Evolutionary conservation across 2,797 vertebrate species (phyloP).

Genomic region (Danio choprae): DNA sequence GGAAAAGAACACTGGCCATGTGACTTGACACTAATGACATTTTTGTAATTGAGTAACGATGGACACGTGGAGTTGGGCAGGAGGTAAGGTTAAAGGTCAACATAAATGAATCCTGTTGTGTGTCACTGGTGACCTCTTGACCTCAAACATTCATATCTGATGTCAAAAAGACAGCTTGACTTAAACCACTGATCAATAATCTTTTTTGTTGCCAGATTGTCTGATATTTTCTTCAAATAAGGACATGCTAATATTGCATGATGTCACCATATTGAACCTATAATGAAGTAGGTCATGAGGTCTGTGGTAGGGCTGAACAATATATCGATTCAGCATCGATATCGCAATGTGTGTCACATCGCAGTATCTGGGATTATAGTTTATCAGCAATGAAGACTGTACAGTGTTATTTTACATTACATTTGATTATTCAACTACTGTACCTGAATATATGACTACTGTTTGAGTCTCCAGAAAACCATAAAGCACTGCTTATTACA

Average conservation of each 20-base stretch:
- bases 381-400: too few relatives aligned
- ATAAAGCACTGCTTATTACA: too few relatives aligned
- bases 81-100: conserved; percentile 11
- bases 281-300: not conserved
- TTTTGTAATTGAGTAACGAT: conserved; percentile 32
- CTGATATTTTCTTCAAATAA: too few relatives aligned
- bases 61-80: not conserved
- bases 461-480: too few relatives aligned
- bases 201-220: too few relatives aligned
- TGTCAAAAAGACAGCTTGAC: not conserved
- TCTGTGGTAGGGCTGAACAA: not conserved
- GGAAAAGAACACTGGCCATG: not conserved
- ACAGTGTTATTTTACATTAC: too few relatives aligned
- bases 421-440: too few relatives aligned
- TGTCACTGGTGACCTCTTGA: conserved; percentile 24
- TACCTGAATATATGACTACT: too few relatives aligned
- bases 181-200: conserved; percentile 10
- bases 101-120: not conserved
- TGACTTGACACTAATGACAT: conserved; percentile 28
- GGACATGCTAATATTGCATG: not conserved
- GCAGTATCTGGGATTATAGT: too few relatives aligned
- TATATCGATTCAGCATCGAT: too few relatives aligned
- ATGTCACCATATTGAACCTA: too few relatives aligned
- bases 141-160: conserved; percentile 33
- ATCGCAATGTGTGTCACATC: too few relatives aligned